Conservation (phyloP, 2,113 vertebrate genomes). For the Petroica traversi region DNA sequence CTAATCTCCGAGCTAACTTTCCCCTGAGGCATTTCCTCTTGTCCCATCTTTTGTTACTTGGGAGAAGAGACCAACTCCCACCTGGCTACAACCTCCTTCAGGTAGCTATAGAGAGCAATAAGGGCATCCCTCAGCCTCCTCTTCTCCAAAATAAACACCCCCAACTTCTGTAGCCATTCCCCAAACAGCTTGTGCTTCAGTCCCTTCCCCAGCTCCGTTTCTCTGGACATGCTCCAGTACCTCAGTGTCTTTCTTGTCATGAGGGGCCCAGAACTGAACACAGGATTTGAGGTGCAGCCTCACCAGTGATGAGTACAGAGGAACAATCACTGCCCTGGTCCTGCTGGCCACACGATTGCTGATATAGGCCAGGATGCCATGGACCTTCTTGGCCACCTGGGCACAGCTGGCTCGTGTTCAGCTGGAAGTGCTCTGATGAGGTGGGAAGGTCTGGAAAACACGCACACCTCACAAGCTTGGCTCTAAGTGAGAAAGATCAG, state of each 20-base stretch:
- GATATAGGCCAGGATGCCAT: neutral
- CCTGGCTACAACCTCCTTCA: neutral
- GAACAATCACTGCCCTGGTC: neutral
- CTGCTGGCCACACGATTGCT: neutral
- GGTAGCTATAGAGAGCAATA: neutral
- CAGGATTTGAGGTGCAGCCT: neutral
- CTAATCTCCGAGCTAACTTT: neutral
- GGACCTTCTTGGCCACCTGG: neutral
- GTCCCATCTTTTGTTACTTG: neutral
- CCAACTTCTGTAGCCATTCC: neutral
- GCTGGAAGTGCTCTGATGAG: neutral
- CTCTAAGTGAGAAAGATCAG: neutral
- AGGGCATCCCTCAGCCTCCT: neutral
- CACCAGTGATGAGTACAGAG: rapidly evolving
- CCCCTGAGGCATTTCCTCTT: neutral
- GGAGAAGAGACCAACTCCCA: neutral
- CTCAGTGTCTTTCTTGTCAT: rapidly evolving
- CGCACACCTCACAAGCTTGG: rapidly evolving
- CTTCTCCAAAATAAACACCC: neutral
- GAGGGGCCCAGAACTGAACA: neutral
- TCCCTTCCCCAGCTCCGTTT: rapidly evolving
- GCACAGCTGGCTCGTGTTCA: neutral
- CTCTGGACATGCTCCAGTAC: neutral
- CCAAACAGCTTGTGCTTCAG: neutral
- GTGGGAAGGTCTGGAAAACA: neutral